Evolutionary conservation across 2,888 invertebrate genomes (phyloP), one percentile per base, ranked within the genome.

Genomic region (Phortica okadai): DNA sequence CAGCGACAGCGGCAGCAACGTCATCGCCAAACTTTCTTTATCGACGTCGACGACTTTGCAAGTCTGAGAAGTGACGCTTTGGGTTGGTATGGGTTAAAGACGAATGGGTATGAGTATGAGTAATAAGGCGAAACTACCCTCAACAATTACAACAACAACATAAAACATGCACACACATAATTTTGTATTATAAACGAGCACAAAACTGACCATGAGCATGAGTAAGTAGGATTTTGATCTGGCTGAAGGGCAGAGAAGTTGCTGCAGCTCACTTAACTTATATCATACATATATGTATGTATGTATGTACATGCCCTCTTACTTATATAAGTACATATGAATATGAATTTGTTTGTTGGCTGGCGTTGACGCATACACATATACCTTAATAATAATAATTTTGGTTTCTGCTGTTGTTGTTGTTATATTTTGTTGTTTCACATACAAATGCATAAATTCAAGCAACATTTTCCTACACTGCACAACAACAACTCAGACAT

Each of bases 331-430:
- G 25, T 41, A n/a, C 41, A 41, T 66, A 5, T 66, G 69, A 11
- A 11, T 44, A n/a, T 69, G 69, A 8, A 10, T 73, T 41, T 59
- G 33, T 25, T 58, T 73, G 58, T 44, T 72, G 70, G 25, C 25
- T 59, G 73, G 74, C 33, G 66, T 72, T 56, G 70, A 72, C 70
- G 70, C 54, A 72, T 72, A 56, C 70, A 72, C 70, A 54, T 45
- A 72, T 72, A 56, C 70, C 70, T 56, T 56, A 72, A 72, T 72
- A 56, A 72, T 72, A 33, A 33, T 33, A 33, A 4, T 33, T 2
- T 56, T 56, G 41, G 64, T 64, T 64, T 64, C 21, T 21, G 70
- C 21, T 21, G 70, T 50, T 70, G 54, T 70, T 69, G 14, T 67
- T 67, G 67, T 44, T 54, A 11, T 70, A 54, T 50, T 70, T 44